These are phyloP conservation scores for Megathymus violae DNA, from an alignment of 1,140 invertebrate genomes.

Conservation along the genomic window DNA sequence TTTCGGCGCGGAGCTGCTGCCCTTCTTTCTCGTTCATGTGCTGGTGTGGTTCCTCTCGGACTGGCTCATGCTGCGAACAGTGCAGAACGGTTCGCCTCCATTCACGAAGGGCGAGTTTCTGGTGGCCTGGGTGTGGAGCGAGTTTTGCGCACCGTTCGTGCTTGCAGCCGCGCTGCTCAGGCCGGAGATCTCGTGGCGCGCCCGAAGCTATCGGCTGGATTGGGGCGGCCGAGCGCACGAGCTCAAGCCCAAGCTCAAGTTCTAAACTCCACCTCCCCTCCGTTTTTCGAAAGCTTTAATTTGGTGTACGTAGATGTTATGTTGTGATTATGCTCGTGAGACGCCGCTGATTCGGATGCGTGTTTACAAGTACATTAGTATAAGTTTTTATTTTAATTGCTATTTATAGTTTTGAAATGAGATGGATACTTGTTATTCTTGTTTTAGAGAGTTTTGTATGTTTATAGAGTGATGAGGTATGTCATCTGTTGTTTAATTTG, in stretches of 20 bases:
- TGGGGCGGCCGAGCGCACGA: conserved; percentile 97
- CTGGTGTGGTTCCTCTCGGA: too few species aligned
- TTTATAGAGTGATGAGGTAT: conserved; percentile 58
- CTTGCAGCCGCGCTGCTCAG: conserved; percentile 93
- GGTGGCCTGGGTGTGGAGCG: too few species aligned
- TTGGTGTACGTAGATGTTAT: conserved; percentile 62
- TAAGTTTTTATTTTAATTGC: conserved; percentile 70
- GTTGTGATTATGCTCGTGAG: conserved; percentile 44
- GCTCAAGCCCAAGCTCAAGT: conserved; percentile 88
- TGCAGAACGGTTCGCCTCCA: too few species aligned
- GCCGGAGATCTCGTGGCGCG: conserved; percentile 95
- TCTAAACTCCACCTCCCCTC: conserved; percentile 67
- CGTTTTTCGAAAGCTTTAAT: conserved; percentile 76
- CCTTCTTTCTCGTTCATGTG: too few species aligned
- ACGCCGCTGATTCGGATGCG: conserved; percentile 50
- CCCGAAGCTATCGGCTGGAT: conserved; percentile 93
- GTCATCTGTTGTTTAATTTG: conserved; percentile 41
- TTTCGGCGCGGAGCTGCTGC: too few species aligned
- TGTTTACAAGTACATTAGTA: conserved; percentile 54
- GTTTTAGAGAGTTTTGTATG: conserved; percentile 76
- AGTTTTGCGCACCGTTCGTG: conserved; percentile 94
- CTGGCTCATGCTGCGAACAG: too few species aligned
- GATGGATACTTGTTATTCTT: conserved; percentile 70
- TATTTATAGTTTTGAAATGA: conserved; percentile 66
- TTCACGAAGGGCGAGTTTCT: too few species aligned